phyloP scores from a whole-genome alignment of 2,797 vertebrate species.

The Peromyscus nudipes region DNA sequence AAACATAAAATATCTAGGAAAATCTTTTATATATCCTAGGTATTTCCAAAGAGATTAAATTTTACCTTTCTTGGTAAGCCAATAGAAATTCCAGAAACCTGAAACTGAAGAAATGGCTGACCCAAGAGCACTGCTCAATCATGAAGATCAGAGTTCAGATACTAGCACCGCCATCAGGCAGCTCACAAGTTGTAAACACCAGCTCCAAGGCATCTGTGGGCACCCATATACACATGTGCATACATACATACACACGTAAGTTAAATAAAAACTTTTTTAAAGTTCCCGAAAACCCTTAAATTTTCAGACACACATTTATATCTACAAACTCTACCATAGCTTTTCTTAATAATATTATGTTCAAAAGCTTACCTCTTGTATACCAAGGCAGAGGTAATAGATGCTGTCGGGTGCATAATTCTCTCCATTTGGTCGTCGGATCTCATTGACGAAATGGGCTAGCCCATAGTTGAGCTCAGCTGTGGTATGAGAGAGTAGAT shows the following conservation, averaged over 20 bases:
- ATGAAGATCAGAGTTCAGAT: background rate
- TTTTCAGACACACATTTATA: background rate
- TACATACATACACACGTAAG: background rate
- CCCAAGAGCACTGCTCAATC: background rate
- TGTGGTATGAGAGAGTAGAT: conserved; percentile 93
- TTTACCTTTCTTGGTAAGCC: conserved; percentile 38
- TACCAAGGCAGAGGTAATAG: conserved; percentile 98
- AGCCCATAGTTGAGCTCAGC: conserved; percentile 93
- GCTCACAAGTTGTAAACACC: background rate
- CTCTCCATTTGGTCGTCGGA: conserved; percentile 95
- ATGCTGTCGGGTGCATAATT: conserved; percentile 97
- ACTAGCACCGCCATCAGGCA: background rate
- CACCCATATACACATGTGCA: background rate
- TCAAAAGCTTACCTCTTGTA: conserved; percentile 94
- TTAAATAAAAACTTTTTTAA: background rate
- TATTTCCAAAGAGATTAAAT: conserved; percentile 48
- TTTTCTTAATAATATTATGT: background rate
- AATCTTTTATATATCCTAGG: background rate
- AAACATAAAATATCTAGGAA: conserved; percentile 36
- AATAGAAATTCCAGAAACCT: conserved; percentile 5
- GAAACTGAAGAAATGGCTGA: background rate
- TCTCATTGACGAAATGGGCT: conserved; percentile 95
- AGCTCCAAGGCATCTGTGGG: background rate
- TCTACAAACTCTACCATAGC: background rate
- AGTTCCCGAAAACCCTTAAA: conserved; percentile 32